phyloP scores from a whole-genome alignment of 2,888 invertebrate species.

The Melinaea marsaeus region DNA sequence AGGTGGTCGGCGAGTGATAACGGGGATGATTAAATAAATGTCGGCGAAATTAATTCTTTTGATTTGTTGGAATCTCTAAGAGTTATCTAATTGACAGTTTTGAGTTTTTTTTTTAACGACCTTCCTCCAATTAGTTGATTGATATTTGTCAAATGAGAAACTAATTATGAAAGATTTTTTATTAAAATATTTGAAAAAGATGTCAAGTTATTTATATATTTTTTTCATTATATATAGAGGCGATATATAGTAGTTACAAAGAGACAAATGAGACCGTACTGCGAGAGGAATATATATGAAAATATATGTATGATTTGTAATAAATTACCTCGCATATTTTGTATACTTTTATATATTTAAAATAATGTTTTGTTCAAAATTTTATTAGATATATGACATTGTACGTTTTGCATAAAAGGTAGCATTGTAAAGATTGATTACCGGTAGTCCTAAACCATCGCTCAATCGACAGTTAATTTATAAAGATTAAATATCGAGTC shows the following conservation, averaged over 20 bases:
- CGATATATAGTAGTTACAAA: neutral
- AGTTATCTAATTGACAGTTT: neutral
- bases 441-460: no score
- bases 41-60: slow-evolving; percentile 8
- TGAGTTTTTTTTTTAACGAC: neutral
- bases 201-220: neutral
- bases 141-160: neutral
- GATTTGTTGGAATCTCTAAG: neutral
- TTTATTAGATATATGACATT: no score
- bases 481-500: neutral
- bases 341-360: no score
- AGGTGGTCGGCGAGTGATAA: slow-evolving; percentile 2
- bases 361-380: no score
- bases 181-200: neutral
- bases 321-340: no score
- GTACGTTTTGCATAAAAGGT: no score
- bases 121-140: neutral
- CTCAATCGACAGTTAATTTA: neutral
- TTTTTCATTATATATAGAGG: neutral
- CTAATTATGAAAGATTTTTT: neutral
- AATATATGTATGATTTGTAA: no score
- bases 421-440: no score
- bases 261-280: neutral
- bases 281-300: no score
- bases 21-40: slow-evolving; percentile 2